phyloP scores from a whole-genome alignment of 2,888 invertebrate species.

The Pimpla rufipes region DNA sequence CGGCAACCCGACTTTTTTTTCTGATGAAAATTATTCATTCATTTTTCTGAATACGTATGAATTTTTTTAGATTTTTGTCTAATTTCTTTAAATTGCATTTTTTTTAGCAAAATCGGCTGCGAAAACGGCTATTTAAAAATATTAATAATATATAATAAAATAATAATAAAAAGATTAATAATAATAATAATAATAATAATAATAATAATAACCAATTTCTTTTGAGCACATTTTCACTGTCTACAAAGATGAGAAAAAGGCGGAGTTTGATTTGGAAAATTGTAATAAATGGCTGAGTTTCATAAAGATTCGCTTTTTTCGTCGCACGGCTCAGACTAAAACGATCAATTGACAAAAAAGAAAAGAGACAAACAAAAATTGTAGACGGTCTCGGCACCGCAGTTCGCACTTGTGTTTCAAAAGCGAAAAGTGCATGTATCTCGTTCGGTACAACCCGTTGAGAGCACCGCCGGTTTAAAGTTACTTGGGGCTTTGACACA shows the following conservation, averaged over 20 bases:
- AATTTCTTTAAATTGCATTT: too few species aligned
- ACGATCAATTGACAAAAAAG: neutral
- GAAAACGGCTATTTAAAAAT: too few species aligned
- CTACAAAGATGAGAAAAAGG: neutral
- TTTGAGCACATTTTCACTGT: neutral
- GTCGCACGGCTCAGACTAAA: neutral
- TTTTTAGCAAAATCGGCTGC: too few species aligned
- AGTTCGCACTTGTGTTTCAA: conserved; percentile 27
- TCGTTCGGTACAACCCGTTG: conserved; percentile 15
- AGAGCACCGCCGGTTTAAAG: conserved; percentile 40
- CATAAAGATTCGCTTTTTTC: neutral
- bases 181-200: too few species aligned
- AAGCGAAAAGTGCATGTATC: conserved; percentile 34
- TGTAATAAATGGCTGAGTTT: neutral
- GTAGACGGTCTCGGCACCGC: neutral
- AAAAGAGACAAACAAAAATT: neutral
- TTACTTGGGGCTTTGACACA: conserved; percentile 42
- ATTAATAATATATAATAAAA: too few species aligned
- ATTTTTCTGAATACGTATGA: too few species aligned
- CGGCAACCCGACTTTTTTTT: too few species aligned
- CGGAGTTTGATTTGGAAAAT: neutral
- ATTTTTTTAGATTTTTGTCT: too few species aligned
- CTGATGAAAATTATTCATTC: too few species aligned
- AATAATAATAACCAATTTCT: too few species aligned
- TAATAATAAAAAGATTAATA: too few species aligned